Percentiles rank a stretch among this genome's conserved stretches.
These are phyloP conservation scores for Nomada lathburiana DNA, from an alignment of 2,888 invertebrate genomes.

Conservation along the genomic window DNA sequence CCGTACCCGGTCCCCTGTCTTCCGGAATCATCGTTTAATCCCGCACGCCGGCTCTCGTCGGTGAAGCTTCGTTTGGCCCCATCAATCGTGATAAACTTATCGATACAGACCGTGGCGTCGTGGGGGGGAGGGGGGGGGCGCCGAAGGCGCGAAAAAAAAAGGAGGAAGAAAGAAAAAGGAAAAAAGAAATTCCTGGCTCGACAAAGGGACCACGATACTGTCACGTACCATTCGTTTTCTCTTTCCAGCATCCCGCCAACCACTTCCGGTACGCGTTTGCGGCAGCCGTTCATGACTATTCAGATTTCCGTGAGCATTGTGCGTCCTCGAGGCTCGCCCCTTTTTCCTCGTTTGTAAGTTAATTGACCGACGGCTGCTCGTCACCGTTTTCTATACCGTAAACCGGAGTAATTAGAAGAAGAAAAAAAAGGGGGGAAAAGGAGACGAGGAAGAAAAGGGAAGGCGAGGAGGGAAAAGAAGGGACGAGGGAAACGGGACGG, in stretches of 20 bases:
- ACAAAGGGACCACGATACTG: slow-evolving; percentile 11
- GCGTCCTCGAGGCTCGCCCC: not conserved
- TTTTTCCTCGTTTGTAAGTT: slow-evolving; percentile 51
- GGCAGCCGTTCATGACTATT: slow-evolving; percentile 47
- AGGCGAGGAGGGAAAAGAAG: not conserved
- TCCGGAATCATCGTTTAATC: slow-evolving; percentile 12
- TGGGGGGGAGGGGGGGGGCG: not conserved
- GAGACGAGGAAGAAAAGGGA: not conserved
- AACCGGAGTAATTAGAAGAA: slow-evolving; percentile 19
- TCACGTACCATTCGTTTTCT: not conserved
- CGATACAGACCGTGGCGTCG: slow-evolving; percentile 2
- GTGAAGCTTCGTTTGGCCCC: not conserved
- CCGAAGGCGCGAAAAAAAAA: not conserved
- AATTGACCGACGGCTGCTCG: slow-evolving; percentile 32
- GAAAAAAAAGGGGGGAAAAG: not conserved
- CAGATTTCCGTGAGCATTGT: slow-evolving; percentile 42
- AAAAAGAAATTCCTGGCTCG: not conserved
- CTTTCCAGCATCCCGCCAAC: not conserved
- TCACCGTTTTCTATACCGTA: slow-evolving; percentile 32
- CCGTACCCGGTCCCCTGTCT: not conserved
- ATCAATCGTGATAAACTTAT: slow-evolving; percentile 32
- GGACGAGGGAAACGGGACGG: not conserved
- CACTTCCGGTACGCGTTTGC: not conserved
- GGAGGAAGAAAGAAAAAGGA: too few relatives aligned
- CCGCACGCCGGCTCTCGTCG: not conserved